Evolutionary conservation across 2,888 invertebrate genomes (phyloP).

Genomic region (Ophioninae sp.): DNA sequence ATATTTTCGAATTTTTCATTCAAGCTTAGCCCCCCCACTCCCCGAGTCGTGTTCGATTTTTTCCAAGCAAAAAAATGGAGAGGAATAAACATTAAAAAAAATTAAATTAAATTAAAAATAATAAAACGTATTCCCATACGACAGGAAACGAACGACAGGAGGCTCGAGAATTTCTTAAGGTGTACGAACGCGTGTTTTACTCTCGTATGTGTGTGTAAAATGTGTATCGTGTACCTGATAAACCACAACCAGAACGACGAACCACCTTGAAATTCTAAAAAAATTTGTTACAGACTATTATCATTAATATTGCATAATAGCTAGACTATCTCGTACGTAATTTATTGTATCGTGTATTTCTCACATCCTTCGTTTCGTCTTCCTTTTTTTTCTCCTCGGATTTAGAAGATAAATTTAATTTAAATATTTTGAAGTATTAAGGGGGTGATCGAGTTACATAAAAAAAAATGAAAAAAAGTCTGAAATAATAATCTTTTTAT

Average conservation of each 20-base stretch:
- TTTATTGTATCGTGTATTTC: conserved; percentile 62
- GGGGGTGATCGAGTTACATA: too few relatives aligned
- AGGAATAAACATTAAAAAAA: too few relatives aligned
- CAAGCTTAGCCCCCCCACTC: too few relatives aligned
- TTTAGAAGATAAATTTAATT: conserved; percentile 52
- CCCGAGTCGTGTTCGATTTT: conserved; percentile 27
- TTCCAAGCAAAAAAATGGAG: too few relatives aligned
- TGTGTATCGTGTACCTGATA: conserved; percentile 52
- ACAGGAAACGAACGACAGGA: conserved; percentile 61
- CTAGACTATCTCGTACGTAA: conserved; percentile 64
- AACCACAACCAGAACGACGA: conserved; percentile 69
- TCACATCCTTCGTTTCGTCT: neutral
- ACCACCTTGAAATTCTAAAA: conserved; percentile 62
- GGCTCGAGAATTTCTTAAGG: conserved; percentile 64
- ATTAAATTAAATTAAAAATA: conserved; percentile 68
- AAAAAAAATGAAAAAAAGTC: too few relatives aligned
- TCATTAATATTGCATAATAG: conserved; percentile 68
- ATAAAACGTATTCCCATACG: conserved; percentile 47
- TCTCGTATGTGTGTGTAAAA: conserved; percentile 48
- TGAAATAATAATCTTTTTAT: too few relatives aligned
- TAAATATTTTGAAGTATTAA: too few relatives aligned
- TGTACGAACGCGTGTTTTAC: conserved; percentile 61
- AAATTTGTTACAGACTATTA: conserved; percentile 68
- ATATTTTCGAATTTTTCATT: too few relatives aligned
- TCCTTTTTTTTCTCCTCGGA: conserved; percentile 22